Percentiles rank a stretch among this genome's conserved stretches.
These are phyloP conservation scores for Indri indri DNA, from an alignment of 2,113 vertebrate species.

Conservation along the genomic window DNA sequence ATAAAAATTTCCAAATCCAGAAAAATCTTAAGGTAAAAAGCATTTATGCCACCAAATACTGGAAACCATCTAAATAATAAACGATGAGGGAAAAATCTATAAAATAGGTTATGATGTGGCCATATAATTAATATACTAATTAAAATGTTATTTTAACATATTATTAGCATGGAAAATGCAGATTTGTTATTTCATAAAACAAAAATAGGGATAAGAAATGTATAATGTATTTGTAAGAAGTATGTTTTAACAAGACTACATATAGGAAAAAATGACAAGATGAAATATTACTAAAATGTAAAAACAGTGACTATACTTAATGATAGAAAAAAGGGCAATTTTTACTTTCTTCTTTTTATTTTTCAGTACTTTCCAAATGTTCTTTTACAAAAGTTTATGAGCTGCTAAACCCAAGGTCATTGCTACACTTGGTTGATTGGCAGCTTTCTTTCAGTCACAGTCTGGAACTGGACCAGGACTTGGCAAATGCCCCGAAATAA, in stretches of 20 bases:
- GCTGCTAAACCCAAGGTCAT: background rate
- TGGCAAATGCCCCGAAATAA: background rate
- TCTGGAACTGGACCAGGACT: background rate
- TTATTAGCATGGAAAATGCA: background rate
- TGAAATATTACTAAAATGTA: background rate
- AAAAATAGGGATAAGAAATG: constrained; percentile 15
- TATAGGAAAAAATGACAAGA: background rate
- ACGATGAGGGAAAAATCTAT: background rate
- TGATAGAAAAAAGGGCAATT: background rate
- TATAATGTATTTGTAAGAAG: background rate
- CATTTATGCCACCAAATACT: background rate
- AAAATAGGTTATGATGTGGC: background rate
- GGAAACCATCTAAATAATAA: constrained; percentile 29
- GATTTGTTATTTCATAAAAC: background rate
- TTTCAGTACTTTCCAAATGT: constrained; percentile 31
- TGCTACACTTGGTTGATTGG: background rate
- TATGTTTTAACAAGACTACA: background rate
- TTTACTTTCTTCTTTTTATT: background rate
- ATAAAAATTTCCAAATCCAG: constrained; percentile 23
- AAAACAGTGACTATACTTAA: background rate
- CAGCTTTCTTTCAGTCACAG: background rate
- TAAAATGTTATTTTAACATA: constrained; percentile 31
- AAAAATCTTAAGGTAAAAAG: constrained; percentile 19
- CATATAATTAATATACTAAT: background rate
- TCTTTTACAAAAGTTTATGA: constrained; percentile 19